Conservation (phyloP, 2,797 vertebrate species). For the Odontamblyopus rebecca region DNA sequence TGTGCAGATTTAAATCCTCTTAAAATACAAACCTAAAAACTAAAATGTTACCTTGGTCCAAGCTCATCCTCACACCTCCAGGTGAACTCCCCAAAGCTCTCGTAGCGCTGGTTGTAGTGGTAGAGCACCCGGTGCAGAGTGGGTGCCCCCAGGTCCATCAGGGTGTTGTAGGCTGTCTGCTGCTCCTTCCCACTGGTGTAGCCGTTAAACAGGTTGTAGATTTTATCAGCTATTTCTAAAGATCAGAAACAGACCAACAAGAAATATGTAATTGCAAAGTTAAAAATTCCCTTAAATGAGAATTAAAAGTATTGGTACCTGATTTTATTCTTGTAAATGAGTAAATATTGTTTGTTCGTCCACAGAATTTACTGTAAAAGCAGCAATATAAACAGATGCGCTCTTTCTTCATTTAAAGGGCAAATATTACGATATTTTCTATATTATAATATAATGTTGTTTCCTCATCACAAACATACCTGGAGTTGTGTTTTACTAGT, state of each 20-base stretch:
- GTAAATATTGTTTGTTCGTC: too few relatives aligned
- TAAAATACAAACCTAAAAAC: too few relatives aligned
- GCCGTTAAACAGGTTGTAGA: constrained; percentile 98
- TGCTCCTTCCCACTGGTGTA: constrained; percentile 99
- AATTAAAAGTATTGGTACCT: too few relatives aligned
- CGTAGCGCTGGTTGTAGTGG: constrained; percentile 97
- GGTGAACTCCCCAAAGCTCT: constrained; percentile 98
- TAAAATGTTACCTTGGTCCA: constrained; percentile 86
- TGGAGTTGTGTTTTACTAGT: too few relatives aligned
- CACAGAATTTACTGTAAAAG: too few relatives aligned
- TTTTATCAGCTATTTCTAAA: constrained; percentile 96
- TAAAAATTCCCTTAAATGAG: neutral
- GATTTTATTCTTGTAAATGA: too few relatives aligned
- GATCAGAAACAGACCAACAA: constrained; percentile 1
- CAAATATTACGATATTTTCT: too few relatives aligned
- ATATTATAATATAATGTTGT: too few relatives aligned
- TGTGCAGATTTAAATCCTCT: too few relatives aligned
- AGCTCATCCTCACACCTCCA: constrained; percentile 98
- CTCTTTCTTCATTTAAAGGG: too few relatives aligned
- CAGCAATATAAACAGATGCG: too few relatives aligned
- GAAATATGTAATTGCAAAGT: neutral
- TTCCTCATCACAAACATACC: too few relatives aligned
- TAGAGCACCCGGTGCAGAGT: constrained; percentile 94
- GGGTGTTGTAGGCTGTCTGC: constrained; percentile 96
- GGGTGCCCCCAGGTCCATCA: constrained; percentile 93